Evolutionary conservation across 2,797 vertebrate species (phyloP).

Genomic region (Karalla daura): DNA sequence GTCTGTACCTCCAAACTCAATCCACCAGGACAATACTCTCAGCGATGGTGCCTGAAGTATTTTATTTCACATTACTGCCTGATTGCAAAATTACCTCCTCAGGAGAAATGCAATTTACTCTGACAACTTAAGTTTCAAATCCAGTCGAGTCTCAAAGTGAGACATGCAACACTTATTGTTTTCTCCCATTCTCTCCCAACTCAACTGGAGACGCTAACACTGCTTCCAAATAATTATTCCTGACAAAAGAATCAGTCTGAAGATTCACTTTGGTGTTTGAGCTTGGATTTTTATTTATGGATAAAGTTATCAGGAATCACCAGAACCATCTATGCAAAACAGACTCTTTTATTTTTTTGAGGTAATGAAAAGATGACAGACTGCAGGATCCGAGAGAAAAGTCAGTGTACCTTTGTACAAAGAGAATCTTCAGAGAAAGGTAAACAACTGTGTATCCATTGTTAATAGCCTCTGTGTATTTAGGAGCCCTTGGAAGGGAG

Average conservation of each 20-base stretch:
- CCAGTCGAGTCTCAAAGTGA: slow-evolving; percentile 1
- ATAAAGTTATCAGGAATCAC: not conserved
- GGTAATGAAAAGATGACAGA: not conserved
- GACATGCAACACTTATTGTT: not conserved
- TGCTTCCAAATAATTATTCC: not conserved
- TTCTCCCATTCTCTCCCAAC: not conserved
- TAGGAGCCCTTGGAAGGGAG: too few species aligned
- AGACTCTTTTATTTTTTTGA: not conserved
- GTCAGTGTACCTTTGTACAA: not conserved
- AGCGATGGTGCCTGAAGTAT: too few species aligned
- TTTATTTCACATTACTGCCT: slow-evolving; percentile 40
- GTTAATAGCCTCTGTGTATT: too few species aligned
- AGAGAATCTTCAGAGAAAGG: not conserved
- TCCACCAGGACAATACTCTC: slow-evolving; percentile 18
- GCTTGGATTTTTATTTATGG: not conserved
- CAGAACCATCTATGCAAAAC: not conserved
- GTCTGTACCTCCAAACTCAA: slow-evolving; percentile 10
- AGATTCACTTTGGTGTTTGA: too few species aligned
- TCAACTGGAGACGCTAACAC: not conserved
- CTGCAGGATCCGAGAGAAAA: not conserved
- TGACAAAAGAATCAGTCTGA: too few species aligned
- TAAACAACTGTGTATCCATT: not conserved
- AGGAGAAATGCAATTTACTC: not conserved
- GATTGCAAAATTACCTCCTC: slow-evolving; percentile 13
- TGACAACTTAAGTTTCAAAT: not conserved